phyloP scores from a whole-genome alignment of 1,140 invertebrate species.

The Vanessa tameamea region DNA sequence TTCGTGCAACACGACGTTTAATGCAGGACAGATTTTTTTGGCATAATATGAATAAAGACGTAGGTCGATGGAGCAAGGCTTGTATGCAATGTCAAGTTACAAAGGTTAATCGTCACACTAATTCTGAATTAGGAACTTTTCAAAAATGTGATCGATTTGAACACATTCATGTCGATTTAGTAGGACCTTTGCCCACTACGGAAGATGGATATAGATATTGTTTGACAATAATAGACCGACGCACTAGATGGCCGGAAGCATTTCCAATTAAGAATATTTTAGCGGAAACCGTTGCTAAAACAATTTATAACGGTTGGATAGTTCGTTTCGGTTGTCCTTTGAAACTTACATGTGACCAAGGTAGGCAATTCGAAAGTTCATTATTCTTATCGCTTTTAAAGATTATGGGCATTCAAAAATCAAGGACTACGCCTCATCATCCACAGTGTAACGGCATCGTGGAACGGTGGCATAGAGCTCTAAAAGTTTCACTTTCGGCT shows the following conservation, averaged over 20 bases:
- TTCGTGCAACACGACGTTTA: constrained; percentile 18
- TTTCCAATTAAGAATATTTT: constrained; percentile 10
- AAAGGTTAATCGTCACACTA: constrained; percentile 27
- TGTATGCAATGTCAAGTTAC: constrained; percentile 27
- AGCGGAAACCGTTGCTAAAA: constrained; percentile 5
- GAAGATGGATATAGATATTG: constrained; percentile 1
- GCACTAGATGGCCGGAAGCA: background rate
- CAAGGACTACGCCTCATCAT: constrained; percentile 28
- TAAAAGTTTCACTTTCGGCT: constrained; percentile 24
- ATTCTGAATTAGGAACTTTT: constrained; percentile 25
- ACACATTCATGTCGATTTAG: constrained; percentile 28
- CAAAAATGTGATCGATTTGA: constrained; percentile 21
- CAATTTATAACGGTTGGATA: constrained; percentile 21
- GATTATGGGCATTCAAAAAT: constrained; percentile 27
- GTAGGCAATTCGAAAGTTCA: constrained; percentile 21
- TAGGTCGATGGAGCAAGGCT: constrained; percentile 18
- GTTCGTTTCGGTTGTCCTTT: constrained; percentile 13
- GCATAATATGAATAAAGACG: constrained; percentile 30
- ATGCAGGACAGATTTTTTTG: constrained; percentile 25
- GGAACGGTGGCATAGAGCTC: constrained; percentile 26
- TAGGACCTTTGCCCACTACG: constrained; percentile 30
- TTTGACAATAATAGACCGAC: constrained; percentile 8
- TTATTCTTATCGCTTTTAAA: constrained; percentile 14
- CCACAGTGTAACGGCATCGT: constrained; percentile 25
- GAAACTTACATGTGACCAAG: constrained; percentile 18